Evolutionary conservation across 2,888 invertebrate species (phyloP).

Genomic region (Ypsolopha scabrella): DNA sequence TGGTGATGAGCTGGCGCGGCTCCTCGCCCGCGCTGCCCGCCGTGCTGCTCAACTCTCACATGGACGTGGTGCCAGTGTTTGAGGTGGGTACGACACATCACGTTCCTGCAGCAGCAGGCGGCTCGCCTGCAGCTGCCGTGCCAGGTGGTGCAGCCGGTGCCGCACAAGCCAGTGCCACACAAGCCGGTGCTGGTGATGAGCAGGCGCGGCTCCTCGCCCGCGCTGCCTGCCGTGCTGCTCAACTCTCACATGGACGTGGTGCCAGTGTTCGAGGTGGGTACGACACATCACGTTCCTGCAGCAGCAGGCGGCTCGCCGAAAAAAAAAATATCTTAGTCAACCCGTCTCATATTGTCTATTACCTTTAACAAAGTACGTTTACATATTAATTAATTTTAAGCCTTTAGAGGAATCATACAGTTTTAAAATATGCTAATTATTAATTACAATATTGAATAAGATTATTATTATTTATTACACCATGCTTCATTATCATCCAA

Average conservation of each 20-base stretch:
- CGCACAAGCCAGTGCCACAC: conserved; percentile 75
- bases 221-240: conserved; percentile 79
- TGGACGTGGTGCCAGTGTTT: conserved; percentile 97
- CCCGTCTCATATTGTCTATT: too few species aligned
- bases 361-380: too few species aligned
- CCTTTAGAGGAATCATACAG: too few species aligned
- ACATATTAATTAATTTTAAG: too few species aligned
- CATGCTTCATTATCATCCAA: too few species aligned
- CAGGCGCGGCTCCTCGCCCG: conserved; percentile 82
- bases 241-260: conserved; percentile 99
- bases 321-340: too few species aligned
- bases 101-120: conserved; percentile 80
- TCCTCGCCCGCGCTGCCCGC: conserved; percentile 76
- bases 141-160: conserved; percentile 67
- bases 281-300: conserved; percentile 73
- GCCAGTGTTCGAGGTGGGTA: conserved; percentile 86
- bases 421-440: too few species aligned
- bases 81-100: conserved; percentile 72
- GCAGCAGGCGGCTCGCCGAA: conserved; percentile 75
- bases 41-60: conserved; percentile 92
- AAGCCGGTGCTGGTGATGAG: conserved; percentile 87
- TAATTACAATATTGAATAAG: too few species aligned
- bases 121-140: conserved; percentile 75
- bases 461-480: too few species aligned
- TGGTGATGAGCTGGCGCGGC: conserved; percentile 88